Base-by-base conservation (phyloP, 2,888 invertebrate genomes). In the Hyposoter didymator region DNA sequence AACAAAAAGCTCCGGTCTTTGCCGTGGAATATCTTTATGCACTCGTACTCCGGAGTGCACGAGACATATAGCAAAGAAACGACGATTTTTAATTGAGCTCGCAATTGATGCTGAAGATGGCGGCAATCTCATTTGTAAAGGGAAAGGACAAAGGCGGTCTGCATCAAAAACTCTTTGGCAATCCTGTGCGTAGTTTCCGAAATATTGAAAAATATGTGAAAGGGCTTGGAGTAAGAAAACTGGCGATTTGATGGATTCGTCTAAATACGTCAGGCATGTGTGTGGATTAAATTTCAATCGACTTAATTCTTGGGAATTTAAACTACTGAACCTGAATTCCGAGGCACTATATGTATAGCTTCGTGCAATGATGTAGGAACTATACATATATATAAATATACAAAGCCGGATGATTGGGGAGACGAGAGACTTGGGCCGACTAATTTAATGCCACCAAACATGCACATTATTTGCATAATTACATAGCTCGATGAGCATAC, bases 391-490 rank as follows among this genome's bases (percentile, higher is more conserved):
- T 75, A 78, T 73, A 82, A 67, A 62, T 67, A 84, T 74, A 78
- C 81, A 72, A 72, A 69, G 84, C 73, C 62, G 67, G 67, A 64
- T 78, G 67, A 72, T 78, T 85, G 80, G 73, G 45, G 66, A 66
- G 66, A 78, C 82, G 78, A 76, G 79, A 85, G 85, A 79, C 76
- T 82, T 80, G 86, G 47, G 78, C 82, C 82, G 78, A 86, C 88
- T 90, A 90, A 90, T 90, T 89, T 88, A 90, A 89, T 89, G 88
- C 86, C 87, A 89, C 89, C 87, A 89, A 90, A 90, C 90, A 90
- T 90, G 90, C 89, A 89, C 88, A 89, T 88, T 88, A 89, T 90
- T 90, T 89, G 89, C 90, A 90, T 90, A 89, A 90, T 90, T 88
- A 88, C 90, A 90, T 87, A 86, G 87, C 87, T 86, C 88, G 89